A percentile compares a stretch with the other conserved stretches of the same genome.
phyloP scores from a whole-genome alignment of 2,797 vertebrate genomes.

The Mus minutoides region DNA sequence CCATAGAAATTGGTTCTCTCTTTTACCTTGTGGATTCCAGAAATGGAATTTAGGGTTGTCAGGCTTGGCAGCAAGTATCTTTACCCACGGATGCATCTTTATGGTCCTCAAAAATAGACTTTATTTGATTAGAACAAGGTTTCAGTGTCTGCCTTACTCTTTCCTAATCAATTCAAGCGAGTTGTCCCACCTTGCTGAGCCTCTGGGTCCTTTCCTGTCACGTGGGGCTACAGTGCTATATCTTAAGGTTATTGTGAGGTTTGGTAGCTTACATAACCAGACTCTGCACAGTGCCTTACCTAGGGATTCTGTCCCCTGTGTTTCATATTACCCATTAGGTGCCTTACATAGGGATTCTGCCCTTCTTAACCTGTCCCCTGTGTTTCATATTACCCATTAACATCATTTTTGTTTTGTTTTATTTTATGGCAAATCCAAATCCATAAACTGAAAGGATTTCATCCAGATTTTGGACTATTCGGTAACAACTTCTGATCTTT shows the following conservation, averaged over 20 bases:
- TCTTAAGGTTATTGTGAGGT: not conserved
- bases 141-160: not conserved
- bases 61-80: not conserved
- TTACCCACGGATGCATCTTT: not conserved
- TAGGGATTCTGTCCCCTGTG: not conserved
- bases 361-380: not conserved
- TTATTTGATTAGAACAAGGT: not conserved
- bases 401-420: not conserved
- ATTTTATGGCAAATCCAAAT: conserved; percentile 8
- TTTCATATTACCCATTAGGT: not conserved
- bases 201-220: not conserved
- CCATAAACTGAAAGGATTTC: not conserved
- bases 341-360: not conserved
- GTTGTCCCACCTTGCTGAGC: not conserved
- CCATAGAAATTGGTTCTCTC: not conserved
- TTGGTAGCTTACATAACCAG: not conserved
- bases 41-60: not conserved
- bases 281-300: not conserved
- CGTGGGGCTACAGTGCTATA: not conserved
- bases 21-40: not conserved
- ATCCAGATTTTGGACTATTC: conserved; percentile 40
- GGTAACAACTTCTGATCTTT: not conserved
- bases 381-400: not conserved
- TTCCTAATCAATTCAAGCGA: not conserved
- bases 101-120: not conserved